Percentiles rank a stretch among this genome's conserved stretches.
phyloP scores from a whole-genome alignment of 2,797 vertebrate genomes.

The Australoheros facetus region DNA sequence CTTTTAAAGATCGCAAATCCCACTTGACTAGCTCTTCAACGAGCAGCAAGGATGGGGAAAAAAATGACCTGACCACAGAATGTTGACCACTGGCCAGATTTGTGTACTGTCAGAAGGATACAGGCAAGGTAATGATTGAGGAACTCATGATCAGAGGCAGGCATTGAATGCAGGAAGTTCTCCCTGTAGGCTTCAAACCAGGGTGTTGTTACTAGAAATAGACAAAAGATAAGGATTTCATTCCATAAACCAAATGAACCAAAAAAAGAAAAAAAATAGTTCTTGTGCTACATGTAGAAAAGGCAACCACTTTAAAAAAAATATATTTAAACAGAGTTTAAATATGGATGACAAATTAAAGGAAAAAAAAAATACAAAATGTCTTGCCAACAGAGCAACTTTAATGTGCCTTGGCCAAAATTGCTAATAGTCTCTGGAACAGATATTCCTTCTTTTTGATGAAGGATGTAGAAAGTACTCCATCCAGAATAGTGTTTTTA shows the following conservation, averaged over 20 bases:
- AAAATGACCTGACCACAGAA: background rate
- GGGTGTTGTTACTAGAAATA: constrained; percentile 90
- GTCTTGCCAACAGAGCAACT: background rate
- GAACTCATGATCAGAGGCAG: constrained; percentile 95
- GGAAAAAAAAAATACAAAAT: background rate
- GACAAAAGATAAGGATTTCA: background rate
- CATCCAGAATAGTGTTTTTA: background rate
- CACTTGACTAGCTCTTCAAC: background rate
- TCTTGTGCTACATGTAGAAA: background rate
- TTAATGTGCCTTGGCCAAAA: background rate
- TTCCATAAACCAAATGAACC: no score
- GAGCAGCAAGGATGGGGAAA: background rate
- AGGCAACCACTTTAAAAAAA: background rate
- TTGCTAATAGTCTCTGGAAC: background rate
- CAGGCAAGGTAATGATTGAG: constrained; percentile 98
- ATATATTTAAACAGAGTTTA: background rate
- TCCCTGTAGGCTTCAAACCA: constrained; percentile 98
- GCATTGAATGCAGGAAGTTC: constrained; percentile 95
- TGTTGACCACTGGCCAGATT: background rate
- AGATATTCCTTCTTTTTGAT: background rate
- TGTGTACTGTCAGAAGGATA: constrained; percentile 86
- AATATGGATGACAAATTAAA: background rate
- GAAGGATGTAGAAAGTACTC: background rate
- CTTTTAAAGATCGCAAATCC: background rate
- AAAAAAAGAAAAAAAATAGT: no score